Evolutionary conservation across 2,113 vertebrate species (phyloP).

Genomic region (Malaclemys terrapin): DNA sequence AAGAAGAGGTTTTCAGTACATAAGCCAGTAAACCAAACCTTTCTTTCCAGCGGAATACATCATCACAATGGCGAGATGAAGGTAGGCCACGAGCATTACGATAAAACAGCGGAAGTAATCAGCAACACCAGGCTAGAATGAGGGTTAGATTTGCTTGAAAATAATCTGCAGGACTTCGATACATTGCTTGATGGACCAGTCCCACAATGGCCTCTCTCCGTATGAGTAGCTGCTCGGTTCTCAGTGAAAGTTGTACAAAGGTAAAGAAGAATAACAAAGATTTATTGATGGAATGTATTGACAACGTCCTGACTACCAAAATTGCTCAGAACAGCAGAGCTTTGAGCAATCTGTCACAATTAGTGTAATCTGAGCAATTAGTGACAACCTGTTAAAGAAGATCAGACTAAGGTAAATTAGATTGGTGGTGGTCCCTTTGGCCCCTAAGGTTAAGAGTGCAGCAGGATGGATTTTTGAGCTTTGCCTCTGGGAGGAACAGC

Average conservation of each 20-base stretch:
- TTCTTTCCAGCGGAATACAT: background rate
- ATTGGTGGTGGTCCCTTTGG: background rate
- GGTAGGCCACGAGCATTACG: background rate
- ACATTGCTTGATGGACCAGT: background rate
- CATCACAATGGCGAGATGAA: background rate
- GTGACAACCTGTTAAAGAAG: background rate
- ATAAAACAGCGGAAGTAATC: background rate
- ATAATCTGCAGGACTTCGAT: background rate
- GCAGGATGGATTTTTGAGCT: background rate
- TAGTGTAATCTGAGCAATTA: no score
- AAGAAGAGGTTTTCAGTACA: background rate
- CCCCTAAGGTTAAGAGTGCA: fast-evolving
- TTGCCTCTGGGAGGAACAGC: fast-evolving
- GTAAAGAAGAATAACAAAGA: background rate
- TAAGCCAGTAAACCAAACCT: background rate
- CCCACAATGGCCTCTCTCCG: background rate
- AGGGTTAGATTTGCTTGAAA: background rate
- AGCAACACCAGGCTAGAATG: background rate
- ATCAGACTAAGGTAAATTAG: background rate
- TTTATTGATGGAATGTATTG: background rate
- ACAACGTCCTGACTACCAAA: background rate
- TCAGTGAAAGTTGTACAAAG: background rate
- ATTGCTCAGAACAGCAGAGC: background rate
- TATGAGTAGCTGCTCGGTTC: background rate
- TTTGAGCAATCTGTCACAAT: fast-evolving